Percentiles rank a stretch among this genome's conserved stretches.
Conservation (phyloP, 1,140 invertebrate species). For the Drosophila takahashii region DNA sequence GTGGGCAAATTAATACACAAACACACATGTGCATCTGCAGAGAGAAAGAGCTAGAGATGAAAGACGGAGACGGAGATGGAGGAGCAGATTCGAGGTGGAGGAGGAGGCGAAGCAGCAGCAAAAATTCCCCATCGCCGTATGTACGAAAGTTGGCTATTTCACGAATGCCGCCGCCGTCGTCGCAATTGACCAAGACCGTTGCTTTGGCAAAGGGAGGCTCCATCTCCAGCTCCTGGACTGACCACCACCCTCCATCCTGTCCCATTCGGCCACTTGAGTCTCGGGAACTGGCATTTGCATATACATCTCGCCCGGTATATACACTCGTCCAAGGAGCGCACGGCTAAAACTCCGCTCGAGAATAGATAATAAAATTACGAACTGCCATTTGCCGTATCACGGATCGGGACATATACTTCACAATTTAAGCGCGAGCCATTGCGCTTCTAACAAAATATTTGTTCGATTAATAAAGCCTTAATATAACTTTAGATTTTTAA, state of each 20-base stretch:
- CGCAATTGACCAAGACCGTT: conserved; percentile 71
- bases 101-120: conserved; percentile 47
- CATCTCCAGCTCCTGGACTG: neutral
- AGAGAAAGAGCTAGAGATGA: conserved; percentile 45
- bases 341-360: conserved; percentile 32
- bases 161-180: conserved; percentile 74
- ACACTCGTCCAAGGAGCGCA: conserved; percentile 33
- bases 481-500: neutral
- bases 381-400: conserved; percentile 23
- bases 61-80: conserved; percentile 25
- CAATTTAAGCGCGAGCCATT: conserved; percentile 1
- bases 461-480: too few species aligned
- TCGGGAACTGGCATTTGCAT: conserved; percentile 68
- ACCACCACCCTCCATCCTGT: conserved; percentile 14
- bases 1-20: conserved; percentile 80
- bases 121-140: conserved; percentile 61
- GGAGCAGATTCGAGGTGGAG: conserved; percentile 10
- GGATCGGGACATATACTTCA: conserved; percentile 2
- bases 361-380: conserved; percentile 58
- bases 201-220: conserved; percentile 35
- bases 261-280: conserved; percentile 55
- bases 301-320: conserved; percentile 50
- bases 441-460: neutral
- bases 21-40: conserved; percentile 68
- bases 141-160: conserved; percentile 78